Evolutionary conservation across 2,888 invertebrate species (phyloP).

Genomic region (Heliconius hortense): DNA sequence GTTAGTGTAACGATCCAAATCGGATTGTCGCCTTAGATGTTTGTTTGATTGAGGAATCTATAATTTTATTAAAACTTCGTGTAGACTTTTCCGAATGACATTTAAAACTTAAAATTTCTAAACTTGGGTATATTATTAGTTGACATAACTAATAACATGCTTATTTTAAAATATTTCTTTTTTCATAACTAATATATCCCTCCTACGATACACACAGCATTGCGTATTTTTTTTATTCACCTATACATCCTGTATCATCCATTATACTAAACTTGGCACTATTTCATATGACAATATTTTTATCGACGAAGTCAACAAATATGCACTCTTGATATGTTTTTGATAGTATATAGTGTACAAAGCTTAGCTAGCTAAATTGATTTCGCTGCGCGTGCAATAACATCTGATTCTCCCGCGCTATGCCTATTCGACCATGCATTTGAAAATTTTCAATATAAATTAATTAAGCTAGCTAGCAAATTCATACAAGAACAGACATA

Average conservation of each 20-base stretch:
- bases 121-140: too few species aligned
- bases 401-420: slow-evolving; percentile 2
- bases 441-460: slow-evolving; percentile 11
- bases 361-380: slow-evolving; percentile 14
- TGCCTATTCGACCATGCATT: not conserved
- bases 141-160: too few species aligned
- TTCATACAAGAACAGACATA: not conserved
- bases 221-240: too few species aligned
- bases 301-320: not conserved
- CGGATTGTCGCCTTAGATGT: slow-evolving; percentile 39
- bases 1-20: slow-evolving; percentile 45
- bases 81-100: too few species aligned
- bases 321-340: not conserved
- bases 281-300: too few species aligned
- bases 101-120: too few species aligned
- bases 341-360: not conserved
- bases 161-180: too few species aligned
- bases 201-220: too few species aligned
- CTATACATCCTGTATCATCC: not conserved
- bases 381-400: slow-evolving; percentile 15
- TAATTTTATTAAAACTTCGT: not conserved
- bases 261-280: not conserved
- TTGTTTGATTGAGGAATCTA: slow-evolving; percentile 37
- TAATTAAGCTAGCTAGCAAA: not conserved
- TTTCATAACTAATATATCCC: too few species aligned